Conservation (phyloP, 2,888 invertebrate genomes). For the Palloptera scutellata region DNA sequence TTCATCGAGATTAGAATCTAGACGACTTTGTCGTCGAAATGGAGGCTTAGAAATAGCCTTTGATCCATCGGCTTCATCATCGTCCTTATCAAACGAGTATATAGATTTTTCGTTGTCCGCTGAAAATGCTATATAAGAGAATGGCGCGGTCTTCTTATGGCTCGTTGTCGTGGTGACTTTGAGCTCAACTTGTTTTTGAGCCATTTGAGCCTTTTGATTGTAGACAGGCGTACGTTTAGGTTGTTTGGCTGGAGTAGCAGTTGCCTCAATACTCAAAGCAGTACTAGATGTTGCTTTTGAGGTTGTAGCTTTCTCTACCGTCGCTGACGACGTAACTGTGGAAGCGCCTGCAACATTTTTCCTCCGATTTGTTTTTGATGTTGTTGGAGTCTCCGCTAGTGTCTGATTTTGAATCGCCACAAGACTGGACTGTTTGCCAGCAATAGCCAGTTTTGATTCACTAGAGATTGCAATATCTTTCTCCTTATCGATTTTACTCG, state of each 20-base stretch:
- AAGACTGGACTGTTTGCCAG: constrained; percentile 33
- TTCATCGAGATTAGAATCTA: constrained; percentile 60
- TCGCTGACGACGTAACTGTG: constrained; percentile 35
- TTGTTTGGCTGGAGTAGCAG: constrained; percentile 34
- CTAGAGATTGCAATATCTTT: constrained; percentile 33
- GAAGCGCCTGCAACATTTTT: constrained; percentile 49
- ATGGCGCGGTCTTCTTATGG: constrained; percentile 43
- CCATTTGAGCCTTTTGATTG: constrained; percentile 62
- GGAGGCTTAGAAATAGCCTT: constrained; percentile 49
- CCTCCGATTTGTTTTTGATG: constrained; percentile 36
- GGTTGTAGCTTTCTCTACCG: constrained; percentile 34
- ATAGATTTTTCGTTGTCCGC: constrained; percentile 76
- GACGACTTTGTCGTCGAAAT: constrained; percentile 67
- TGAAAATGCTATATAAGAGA: constrained; percentile 67
- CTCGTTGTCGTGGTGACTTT: constrained; percentile 62
- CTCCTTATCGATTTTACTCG: constrained; percentile 38
- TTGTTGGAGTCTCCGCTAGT: constrained; percentile 4
- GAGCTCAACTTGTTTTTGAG: constrained; percentile 48
- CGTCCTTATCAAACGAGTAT: constrained; percentile 76
- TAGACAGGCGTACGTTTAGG: constrained; percentile 66
- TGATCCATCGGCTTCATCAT: constrained; percentile 63
- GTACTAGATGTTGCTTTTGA: constrained; percentile 30
- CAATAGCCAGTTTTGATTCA: constrained; percentile 25
- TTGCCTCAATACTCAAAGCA: constrained; percentile 28
- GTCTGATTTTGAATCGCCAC: constrained; percentile 22